These are phyloP conservation scores for Cantharis rufa DNA, from an alignment of 2,888 invertebrate genomes.

Conservation along the genomic window DNA sequence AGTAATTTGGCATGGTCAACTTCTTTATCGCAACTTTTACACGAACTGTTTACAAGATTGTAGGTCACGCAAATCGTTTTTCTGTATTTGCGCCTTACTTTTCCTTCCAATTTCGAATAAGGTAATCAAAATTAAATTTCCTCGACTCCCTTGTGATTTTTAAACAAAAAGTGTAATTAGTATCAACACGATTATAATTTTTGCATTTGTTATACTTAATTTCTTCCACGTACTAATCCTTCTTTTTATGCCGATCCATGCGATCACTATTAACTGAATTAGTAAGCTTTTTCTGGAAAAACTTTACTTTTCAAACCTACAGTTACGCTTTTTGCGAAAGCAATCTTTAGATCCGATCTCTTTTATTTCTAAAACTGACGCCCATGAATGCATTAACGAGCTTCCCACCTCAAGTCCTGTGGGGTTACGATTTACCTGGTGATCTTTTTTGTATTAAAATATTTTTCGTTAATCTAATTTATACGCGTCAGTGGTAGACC, in stretches of 20 bases:
- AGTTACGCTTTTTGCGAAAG: no score
- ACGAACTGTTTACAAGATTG: conserved; percentile 26
- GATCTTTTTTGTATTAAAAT: no score
- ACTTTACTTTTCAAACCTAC: no score
- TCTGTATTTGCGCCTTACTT: conserved; percentile 7
- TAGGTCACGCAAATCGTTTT: conserved; percentile 26
- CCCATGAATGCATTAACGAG: no score
- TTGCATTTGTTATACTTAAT: background rate
- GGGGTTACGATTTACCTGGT: no score
- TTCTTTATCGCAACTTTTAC: conserved; percentile 21
- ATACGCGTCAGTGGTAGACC: no score
- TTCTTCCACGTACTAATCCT: background rate
- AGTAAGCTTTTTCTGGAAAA: no score
- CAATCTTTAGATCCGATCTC: no score
- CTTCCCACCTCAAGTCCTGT: no score
- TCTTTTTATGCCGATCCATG: background rate
- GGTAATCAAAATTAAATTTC: conserved; percentile 22
- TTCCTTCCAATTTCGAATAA: conserved; percentile 5
- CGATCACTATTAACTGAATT: background rate
- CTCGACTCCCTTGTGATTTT: background rate
- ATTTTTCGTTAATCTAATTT: no score
- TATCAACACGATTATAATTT: background rate
- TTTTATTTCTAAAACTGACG: no score
- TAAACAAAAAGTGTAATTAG: background rate
- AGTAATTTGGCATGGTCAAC: conserved; percentile 27